These are phyloP conservation scores for Peromyscus attwateri DNA, from an alignment of 2,797 vertebrate species.

Conservation along the genomic window DNA sequence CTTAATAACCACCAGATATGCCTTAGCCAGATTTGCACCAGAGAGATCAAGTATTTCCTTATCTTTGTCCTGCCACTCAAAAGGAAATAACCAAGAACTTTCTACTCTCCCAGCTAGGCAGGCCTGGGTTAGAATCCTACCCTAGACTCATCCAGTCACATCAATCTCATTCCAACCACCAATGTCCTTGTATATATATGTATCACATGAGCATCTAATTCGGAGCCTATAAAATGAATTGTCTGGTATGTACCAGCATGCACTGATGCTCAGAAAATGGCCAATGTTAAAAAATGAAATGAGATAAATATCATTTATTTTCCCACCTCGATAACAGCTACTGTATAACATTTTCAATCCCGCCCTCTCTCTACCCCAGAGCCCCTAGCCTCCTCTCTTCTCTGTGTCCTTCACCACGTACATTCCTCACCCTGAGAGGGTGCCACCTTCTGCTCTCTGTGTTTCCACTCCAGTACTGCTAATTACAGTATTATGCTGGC, in stretches of 20 bases:
- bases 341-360: background rate
- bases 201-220: background rate
- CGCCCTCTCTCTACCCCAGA: background rate
- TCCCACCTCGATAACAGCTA: background rate
- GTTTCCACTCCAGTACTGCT: background rate
- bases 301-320: background rate
- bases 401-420: background rate
- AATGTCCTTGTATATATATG: background rate
- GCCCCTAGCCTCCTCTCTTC: background rate
- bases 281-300: background rate
- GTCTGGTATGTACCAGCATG: background rate
- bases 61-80: background rate
- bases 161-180: background rate
- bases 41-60: background rate
- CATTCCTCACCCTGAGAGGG: background rate
- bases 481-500: background rate
- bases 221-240: background rate
- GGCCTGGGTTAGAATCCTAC: background rate
- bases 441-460: conserved; percentile 8
- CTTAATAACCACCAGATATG: background rate
- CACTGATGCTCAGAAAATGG: background rate
- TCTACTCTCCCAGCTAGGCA: background rate
- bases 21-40: background rate
- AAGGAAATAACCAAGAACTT: background rate
- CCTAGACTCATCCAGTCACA: background rate